Evolutionary conservation across 2,113 vertebrate genomes (phyloP), one percentile per base, ranked within the genome.

Genomic region (Paratilapia polleni): DNA sequence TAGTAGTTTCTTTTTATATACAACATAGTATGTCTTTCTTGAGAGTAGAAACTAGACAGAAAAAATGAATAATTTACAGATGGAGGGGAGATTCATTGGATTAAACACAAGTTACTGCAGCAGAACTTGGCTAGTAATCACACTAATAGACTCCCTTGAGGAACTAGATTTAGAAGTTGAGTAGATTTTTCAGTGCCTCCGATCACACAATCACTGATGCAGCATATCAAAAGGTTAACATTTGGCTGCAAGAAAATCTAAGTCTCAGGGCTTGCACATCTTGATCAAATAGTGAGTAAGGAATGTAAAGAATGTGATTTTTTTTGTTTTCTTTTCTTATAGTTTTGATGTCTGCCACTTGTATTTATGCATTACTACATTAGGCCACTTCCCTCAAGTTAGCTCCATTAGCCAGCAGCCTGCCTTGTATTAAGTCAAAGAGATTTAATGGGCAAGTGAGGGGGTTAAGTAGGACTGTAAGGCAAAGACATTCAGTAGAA

Each of bases 331-430:
- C 6, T 31, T 61, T 61, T 61, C 26, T 14, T 31, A 6, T 9
- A 60, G 47, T 77, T 15, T 31, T 31, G 47, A 15, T 49, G 13
- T 15, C 61, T 17, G 24, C 49, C 31, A 6, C 20, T 68, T 9
- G 22, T 36, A 81, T 83, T 62, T 77, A 88, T 84, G 75, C 74
- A 28, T 19, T 24, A 10, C 73, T 76, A 66, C 57, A 56, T 73
- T 62, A 88, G 77, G 75, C 83, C 73, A 64, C 78, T 80, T 83
- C n/a, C 17, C 43, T 47, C n/a, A 57, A 62, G 59, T 80, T 80
- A 59, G 81, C 76, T 80, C 88, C 90, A 91, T 90, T 88, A 90
- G 88, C 83, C 22, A 13, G 31, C 59, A 54, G 59, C 22, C 38
- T 28, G 73, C 22, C 73, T 56, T 26, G 56, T 31, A 76, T 82